phyloP scores from a whole-genome alignment of 2,888 invertebrate species.

The Carcina quercana region DNA sequence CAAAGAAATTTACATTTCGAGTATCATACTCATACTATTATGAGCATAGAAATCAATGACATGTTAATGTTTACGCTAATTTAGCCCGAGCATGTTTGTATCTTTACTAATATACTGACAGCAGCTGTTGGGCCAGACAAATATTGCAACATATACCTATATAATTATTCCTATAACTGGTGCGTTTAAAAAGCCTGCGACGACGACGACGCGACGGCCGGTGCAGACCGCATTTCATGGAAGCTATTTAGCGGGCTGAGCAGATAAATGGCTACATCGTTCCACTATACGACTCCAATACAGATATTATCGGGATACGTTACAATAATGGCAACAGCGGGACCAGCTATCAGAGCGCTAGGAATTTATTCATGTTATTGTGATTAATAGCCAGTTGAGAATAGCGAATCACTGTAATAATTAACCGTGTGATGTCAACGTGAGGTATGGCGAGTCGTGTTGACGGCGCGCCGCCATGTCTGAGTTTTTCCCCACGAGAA shows the following conservation, averaged over 20 bases:
- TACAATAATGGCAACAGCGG: too few relatives aligned
- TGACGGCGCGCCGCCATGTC: slow-evolving; percentile 9
- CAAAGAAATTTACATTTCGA: too few relatives aligned
- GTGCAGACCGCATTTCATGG: background rate
- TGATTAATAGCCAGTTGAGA: background rate
- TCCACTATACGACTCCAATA: background rate
- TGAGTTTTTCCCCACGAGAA: slow-evolving; percentile 18
- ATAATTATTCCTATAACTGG: background rate
- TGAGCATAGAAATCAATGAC: too few relatives aligned
- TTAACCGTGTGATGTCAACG: background rate
- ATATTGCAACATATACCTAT: too few relatives aligned
- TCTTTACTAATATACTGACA: too few relatives aligned
- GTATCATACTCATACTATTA: too few relatives aligned
- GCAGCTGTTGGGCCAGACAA: too few relatives aligned
- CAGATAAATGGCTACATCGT: background rate
- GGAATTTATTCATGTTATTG: background rate
- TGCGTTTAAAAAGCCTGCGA: background rate
- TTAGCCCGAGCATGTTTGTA: too few relatives aligned
- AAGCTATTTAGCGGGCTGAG: background rate
- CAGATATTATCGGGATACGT: background rate
- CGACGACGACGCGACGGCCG: background rate
- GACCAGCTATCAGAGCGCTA: background rate
- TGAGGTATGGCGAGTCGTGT: slow-evolving; percentile 1
- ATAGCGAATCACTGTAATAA: background rate
- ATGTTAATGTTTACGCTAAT: too few relatives aligned